Percentiles rank a stretch among this genome's conserved stretches.
Conservation (phyloP, 2,113 vertebrate genomes). For the Corydoras sp. region DNA sequence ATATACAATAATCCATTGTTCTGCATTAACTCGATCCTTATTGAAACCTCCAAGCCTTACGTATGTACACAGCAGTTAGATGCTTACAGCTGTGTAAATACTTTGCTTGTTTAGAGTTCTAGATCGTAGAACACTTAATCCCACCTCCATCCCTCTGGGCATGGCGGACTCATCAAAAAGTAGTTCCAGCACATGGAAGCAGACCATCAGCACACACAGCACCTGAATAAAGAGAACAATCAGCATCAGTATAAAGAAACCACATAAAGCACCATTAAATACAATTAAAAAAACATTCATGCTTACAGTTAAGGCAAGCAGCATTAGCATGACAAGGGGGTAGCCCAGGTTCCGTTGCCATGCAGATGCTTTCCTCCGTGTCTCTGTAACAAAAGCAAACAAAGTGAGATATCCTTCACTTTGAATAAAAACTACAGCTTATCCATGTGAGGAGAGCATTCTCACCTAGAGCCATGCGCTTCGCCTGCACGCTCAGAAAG, state of each 20-base stretch:
- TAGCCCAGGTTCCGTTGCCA: constrained; percentile 96
- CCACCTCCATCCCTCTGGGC: constrained; percentile 90
- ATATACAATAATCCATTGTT: too few species aligned
- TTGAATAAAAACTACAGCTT: neutral
- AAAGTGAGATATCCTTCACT: neutral
- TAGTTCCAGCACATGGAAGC: constrained; percentile 88
- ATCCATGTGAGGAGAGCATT: neutral
- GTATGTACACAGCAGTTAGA: too few species aligned
- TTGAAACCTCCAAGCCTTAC: too few species aligned
- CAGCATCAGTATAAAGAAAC: neutral
- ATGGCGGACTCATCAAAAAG: constrained; percentile 88
- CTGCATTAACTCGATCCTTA: too few species aligned
- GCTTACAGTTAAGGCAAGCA: constrained; percentile 82
- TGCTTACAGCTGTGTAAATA: too few species aligned
- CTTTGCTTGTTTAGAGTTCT: too few species aligned
- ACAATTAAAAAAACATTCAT: neutral
- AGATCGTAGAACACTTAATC: too few species aligned
- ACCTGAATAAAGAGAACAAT: constrained; percentile 62
- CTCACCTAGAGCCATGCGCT: constrained; percentile 79
- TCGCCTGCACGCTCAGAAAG: constrained; percentile 68
- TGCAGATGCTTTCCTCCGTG: constrained; percentile 78
- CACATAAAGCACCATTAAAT: neutral
- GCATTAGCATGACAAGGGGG: constrained; percentile 85
- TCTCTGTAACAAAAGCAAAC: constrained; percentile 63
- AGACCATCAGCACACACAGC: constrained; percentile 87